Conservation (phyloP, 2,888 invertebrate genomes). For the Lapara coniferarum region DNA sequence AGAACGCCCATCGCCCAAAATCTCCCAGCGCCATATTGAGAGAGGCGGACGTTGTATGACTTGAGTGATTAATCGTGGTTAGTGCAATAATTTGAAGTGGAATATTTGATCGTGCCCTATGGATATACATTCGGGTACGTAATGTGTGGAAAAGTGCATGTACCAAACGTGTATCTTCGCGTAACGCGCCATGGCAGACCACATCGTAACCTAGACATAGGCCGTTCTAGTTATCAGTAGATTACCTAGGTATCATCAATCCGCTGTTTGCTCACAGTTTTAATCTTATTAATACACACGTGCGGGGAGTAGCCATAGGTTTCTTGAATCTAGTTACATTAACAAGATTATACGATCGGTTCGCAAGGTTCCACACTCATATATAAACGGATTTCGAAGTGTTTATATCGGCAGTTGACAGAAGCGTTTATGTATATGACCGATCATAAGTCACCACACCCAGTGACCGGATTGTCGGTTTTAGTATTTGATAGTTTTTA, state of each 20-base stretch:
- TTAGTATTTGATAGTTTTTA: constrained; percentile 78
- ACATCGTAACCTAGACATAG: constrained; percentile 85
- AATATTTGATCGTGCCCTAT: constrained; percentile 83
- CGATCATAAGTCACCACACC: constrained; percentile 86
- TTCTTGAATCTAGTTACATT: constrained; percentile 91
- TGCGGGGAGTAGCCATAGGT: constrained; percentile 86
- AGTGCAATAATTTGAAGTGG: constrained; percentile 83
- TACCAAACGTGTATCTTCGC: constrained; percentile 54
- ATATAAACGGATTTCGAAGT: constrained; percentile 85
- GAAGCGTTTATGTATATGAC: constrained; percentile 86
- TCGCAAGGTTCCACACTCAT: constrained; percentile 83
- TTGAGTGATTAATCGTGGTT: constrained; percentile 83
- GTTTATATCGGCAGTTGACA: constrained; percentile 86
- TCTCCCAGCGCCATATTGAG: constrained; percentile 89
- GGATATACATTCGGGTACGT: constrained; percentile 84
- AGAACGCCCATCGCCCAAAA: constrained; percentile 83
- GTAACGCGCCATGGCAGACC: constrained; percentile 63
- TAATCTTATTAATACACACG: constrained; percentile 88
- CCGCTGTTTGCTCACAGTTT: constrained; percentile 85
- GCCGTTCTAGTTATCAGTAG: constrained; percentile 86
- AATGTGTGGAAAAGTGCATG: constrained; percentile 68
- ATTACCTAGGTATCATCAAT: constrained; percentile 84
- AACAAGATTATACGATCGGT: constrained; percentile 88
- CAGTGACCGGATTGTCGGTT: constrained; percentile 85
- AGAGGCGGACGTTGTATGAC: constrained; percentile 88